Evolutionary conservation across 1,140 invertebrate genomes (phyloP).

Genomic region (Lineus longissimus): DNA sequence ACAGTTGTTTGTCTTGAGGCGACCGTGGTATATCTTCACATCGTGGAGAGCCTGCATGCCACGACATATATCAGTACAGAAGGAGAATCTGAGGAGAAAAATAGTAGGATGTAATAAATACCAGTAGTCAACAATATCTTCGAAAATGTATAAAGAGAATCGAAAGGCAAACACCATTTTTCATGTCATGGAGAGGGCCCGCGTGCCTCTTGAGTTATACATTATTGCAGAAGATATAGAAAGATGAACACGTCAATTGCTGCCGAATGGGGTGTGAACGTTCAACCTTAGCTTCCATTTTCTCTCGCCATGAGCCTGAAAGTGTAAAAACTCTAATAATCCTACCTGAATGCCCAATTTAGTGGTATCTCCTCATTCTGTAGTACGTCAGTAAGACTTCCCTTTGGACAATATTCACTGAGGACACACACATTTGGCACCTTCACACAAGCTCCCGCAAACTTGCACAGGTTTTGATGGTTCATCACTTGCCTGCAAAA

Average conservation of each 20-base stretch:
- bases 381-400: constrained; percentile 37
- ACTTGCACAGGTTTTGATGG: constrained; percentile 38
- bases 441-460: constrained; percentile 38
- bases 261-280: too few species aligned
- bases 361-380: constrained; percentile 39
- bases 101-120: not conserved
- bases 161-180: too few species aligned
- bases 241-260: too few species aligned
- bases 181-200: too few species aligned
- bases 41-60: constrained; percentile 91
- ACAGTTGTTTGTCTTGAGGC: constrained; percentile 90
- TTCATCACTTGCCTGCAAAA: constrained; percentile 30
- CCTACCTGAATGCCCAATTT: constrained; percentile 41
- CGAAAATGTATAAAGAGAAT: too few species aligned
- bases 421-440: constrained; percentile 33
- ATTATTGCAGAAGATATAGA: too few species aligned
- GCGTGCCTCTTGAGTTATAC: too few species aligned
- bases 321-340: too few species aligned
- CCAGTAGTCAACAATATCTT: too few species aligned
- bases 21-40: constrained; percentile 80
- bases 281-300: too few species aligned
- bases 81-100: constrained; percentile 35
- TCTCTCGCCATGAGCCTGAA: too few species aligned
- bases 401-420: constrained; percentile 39
- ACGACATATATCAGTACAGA: constrained; percentile 34